Percentiles rank a stretch among this genome's conserved stretches.
Conservation (phyloP, 2,113 vertebrate genomes). For the Notechis scutatus region DNA sequence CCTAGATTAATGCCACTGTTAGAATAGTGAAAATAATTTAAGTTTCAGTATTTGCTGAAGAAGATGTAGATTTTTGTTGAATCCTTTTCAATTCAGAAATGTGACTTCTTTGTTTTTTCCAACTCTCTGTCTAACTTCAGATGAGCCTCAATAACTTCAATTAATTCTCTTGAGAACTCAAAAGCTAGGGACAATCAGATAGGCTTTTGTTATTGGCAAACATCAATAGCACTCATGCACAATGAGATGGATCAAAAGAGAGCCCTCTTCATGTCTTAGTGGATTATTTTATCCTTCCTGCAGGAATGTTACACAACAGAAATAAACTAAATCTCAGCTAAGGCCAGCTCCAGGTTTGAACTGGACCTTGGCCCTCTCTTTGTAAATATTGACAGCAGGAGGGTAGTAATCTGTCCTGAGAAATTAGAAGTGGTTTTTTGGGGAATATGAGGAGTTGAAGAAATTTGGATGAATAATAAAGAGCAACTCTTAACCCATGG, state of each 20-base stretch:
- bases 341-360: background rate
- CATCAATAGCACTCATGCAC: background rate
- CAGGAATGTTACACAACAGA: background rate
- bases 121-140: background rate
- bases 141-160: background rate
- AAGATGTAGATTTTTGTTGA: conserved; percentile 13
- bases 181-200: background rate
- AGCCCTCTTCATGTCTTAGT: background rate
- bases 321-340: background rate
- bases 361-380: background rate
- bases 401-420: background rate
- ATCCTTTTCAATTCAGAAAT: conserved; percentile 6
- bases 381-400: background rate
- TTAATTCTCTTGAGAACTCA: background rate
- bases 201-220: background rate
- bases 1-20: conserved; percentile 9
- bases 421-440: background rate
- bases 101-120: background rate
- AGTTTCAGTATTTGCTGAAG: conserved; percentile 18
- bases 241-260: background rate
- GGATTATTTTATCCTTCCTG: background rate
- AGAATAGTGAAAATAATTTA: conserved; percentile 25
- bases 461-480: background rate
- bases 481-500: background rate
- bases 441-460: background rate